Conservation (phyloP, 1,140 invertebrate species). For the Pentalonia nigronervosa region DNA sequence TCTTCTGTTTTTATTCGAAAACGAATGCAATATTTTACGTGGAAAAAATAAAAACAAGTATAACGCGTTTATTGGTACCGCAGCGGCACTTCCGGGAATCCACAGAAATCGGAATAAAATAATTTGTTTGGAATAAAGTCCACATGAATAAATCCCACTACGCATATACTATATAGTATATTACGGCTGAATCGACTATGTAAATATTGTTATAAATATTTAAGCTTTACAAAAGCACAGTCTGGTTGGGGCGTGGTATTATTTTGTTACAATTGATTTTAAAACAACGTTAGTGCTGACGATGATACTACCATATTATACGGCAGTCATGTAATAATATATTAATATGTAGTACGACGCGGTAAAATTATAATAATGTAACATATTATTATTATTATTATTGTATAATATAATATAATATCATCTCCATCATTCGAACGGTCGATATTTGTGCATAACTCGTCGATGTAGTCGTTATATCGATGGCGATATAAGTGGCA, state of each 20-base stretch:
- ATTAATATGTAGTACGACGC: too few relatives aligned
- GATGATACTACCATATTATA: not conserved
- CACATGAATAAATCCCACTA: not conserved
- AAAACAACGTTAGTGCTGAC: not conserved
- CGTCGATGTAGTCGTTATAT: not conserved
- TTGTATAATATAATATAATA: constrained; percentile 10
- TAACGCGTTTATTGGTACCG: not conserved
- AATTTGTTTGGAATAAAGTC: not conserved
- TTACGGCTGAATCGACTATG: not conserved
- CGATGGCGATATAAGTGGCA: not conserved
- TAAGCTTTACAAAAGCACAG: not conserved
- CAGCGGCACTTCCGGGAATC: not conserved
- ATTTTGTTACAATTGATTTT: not conserved
- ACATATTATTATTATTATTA: not conserved
- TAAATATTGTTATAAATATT: not conserved
- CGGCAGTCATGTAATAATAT: too few relatives aligned
- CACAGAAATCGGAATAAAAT: not conserved
- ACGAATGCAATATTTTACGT: not conserved
- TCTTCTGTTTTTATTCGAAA: not conserved
- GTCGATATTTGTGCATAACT: not conserved
- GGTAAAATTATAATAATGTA: not conserved
- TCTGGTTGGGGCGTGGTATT: not conserved
- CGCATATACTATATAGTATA: not conserved
- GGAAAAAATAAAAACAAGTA: constrained; percentile 18
- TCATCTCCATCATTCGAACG: not conserved